Evolutionary conservation across 2,113 vertebrate genomes (phyloP), one percentile per base, ranked within the genome.

Genomic region (Chitala chitala): DNA sequence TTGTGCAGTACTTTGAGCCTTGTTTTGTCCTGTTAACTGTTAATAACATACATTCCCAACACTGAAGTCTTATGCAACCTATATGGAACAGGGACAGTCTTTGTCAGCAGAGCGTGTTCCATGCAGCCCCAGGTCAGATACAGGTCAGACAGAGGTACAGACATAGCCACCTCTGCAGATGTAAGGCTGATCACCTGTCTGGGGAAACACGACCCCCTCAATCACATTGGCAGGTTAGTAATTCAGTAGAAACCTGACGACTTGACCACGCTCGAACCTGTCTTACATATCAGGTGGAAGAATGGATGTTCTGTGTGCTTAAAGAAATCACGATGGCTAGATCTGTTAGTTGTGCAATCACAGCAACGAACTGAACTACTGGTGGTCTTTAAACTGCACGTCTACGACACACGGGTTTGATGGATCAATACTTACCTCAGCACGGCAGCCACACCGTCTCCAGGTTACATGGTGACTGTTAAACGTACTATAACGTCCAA

Each of bases 381-480:
- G 53, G 70, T 4, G 40, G 2, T 26, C 24, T 61, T 44, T 33
- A 40, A 48, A 46, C 12, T 48, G 2, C 17, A 29, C 31, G 33
- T 17, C 6, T 38, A 44, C 54, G 26, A 42, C 7, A 58, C 71
- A 59, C 71, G 61, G 54, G 54, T 33, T 26, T 24, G n/a, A 59
- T 40, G 48, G 29, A 71, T 12, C 44, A 50, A 8, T 6, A 24
- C 20, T 15, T 72, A 72, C 71, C 55, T 72, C 71, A 72, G 54
- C 55, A n/a, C 17, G 42, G n/a, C 42, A 26, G 40, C 31, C 29
- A 70, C 50, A 36, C 20, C 9, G 20, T 69, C 10, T 50, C 31
- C 54, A 58, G 22, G 20, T 29, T 2, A 38, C 12, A 12, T 13
- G 17, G 50, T 71, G 31, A 54, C 53, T 71, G 50, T 55, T 1